Conservation (phyloP, 2,113 vertebrate genomes). For the Polypterus senegalus region DNA sequence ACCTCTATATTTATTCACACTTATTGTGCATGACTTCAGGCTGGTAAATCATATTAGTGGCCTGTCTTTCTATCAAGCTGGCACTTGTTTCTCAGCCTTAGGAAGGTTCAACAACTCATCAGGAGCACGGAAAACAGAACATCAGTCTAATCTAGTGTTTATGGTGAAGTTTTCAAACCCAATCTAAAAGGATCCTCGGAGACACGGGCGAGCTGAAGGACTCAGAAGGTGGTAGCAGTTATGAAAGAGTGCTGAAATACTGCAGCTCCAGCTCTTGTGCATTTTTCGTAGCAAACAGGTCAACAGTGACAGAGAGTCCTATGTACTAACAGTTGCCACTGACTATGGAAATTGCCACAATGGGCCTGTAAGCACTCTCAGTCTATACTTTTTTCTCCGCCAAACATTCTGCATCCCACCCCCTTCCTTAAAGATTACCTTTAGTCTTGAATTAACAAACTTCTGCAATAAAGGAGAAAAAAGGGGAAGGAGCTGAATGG, state of each 20-base stretch:
- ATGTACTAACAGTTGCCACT: slow-evolving; percentile 57
- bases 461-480: slow-evolving; percentile 55
- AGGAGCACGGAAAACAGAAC: slow-evolving; percentile 81
- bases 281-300: slow-evolving; percentile 77
- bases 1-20: slow-evolving; percentile 76
- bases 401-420: slow-evolving; percentile 51
- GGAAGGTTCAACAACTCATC: slow-evolving; percentile 83
- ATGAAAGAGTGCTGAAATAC: slow-evolving; percentile 67
- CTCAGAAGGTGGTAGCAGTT: slow-evolving; percentile 73
- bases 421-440: slow-evolving; percentile 49
- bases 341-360: slow-evolving; percentile 63
- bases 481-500: slow-evolving; percentile 63
- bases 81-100: slow-evolving; percentile 72
- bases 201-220: slow-evolving; percentile 67
- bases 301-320: slow-evolving; percentile 69
- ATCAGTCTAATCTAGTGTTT: slow-evolving; percentile 80
- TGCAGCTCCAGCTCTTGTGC: slow-evolving; percentile 46
- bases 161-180: slow-evolving; percentile 76
- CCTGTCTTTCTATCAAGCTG: slow-evolving; percentile 69
- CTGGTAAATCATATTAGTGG: slow-evolving; percentile 78
- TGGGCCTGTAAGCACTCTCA: slow-evolving; percentile 62
- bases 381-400: slow-evolving; percentile 58
- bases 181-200: slow-evolving; percentile 76
- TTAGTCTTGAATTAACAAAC: slow-evolving; percentile 78
- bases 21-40: slow-evolving; percentile 84